Evolutionary conservation across 2,113 vertebrate genomes (phyloP).

Genomic region (Petrocephalus zakoni): DNA sequence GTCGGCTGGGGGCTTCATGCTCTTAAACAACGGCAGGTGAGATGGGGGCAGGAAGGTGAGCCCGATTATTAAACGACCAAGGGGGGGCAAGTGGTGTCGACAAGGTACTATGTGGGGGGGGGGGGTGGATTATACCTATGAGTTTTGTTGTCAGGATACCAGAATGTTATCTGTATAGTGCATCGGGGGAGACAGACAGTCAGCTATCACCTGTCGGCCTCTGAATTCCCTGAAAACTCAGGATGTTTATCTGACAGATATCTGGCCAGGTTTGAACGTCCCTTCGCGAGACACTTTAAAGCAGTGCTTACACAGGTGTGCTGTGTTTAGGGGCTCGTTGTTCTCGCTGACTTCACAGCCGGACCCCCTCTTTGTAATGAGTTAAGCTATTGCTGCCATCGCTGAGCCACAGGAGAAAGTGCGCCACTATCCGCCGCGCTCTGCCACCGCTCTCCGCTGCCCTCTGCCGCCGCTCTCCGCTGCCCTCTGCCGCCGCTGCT

Average conservation of each 20-base stretch:
- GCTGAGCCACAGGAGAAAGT: not conserved
- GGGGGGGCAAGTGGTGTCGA: not conserved
- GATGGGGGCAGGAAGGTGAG: not conserved
- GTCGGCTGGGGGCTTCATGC: not conserved
- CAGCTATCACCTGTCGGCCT: not conserved
- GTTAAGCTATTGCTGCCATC: not conserved
- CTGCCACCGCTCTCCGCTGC: too few relatives aligned
- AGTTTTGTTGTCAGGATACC: not conserved
- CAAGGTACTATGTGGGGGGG: not conserved
- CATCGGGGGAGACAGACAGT: not conserved
- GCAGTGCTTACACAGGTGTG: not conserved
- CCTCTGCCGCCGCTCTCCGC: too few relatives aligned
- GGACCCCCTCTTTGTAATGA: not conserved
- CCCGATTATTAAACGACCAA: not conserved
- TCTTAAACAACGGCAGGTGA: not conserved
- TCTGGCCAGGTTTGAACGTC: not conserved
- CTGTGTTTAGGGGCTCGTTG: not conserved
- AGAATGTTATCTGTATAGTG: not conserved
- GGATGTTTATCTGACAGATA: not conserved
- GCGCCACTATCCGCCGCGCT: not conserved
- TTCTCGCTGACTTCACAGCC: not conserved
- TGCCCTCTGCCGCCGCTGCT: too few relatives aligned
- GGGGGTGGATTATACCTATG: not conserved
- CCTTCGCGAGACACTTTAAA: not conserved
- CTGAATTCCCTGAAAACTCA: not conserved